Conservation (phyloP, 2,797 vertebrate genomes). For the Menidia menidia region DNA sequence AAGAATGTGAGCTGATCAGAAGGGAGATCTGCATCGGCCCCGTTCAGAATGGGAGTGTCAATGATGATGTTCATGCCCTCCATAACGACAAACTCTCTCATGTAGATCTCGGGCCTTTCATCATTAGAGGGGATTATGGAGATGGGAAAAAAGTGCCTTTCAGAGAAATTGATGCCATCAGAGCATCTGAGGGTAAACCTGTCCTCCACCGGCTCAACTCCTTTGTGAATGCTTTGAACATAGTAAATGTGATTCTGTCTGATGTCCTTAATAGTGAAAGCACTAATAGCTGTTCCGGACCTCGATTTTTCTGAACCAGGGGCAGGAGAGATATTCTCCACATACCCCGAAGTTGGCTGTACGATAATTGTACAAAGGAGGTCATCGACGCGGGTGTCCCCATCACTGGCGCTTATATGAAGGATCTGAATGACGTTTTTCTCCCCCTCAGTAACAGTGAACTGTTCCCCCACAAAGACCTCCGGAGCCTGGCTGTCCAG, state of each 20-base stretch:
- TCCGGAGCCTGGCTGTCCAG: slow-evolving; percentile 92
- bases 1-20: slow-evolving; percentile 87
- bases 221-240: slow-evolving; percentile 95
- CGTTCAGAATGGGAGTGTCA: slow-evolving; percentile 93
- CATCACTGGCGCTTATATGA: slow-evolving; percentile 88
- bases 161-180: slow-evolving; percentile 95
- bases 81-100: slow-evolving; percentile 97
- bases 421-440: slow-evolving; percentile 85
- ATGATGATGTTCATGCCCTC: slow-evolving; percentile 97
- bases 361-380: slow-evolving; percentile 94
- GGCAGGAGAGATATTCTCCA: slow-evolving; percentile 96
- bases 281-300: slow-evolving; percentile 91
- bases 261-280: slow-evolving; percentile 95
- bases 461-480: slow-evolving; percentile 87
- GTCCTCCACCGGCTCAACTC: slow-evolving; percentile 94
- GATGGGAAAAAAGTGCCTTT: slow-evolving; percentile 91
- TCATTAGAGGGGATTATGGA: slow-evolving; percentile 91
- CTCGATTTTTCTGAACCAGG: slow-evolving; percentile 97
- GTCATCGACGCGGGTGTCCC: slow-evolving; percentile 90
- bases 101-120: slow-evolving; percentile 93
- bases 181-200: slow-evolving; percentile 95
- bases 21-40: slow-evolving; percentile 90
- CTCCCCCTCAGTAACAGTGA: slow-evolving; percentile 88
- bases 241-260: slow-evolving; percentile 92
- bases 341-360: slow-evolving; percentile 91